Percentiles rank a stretch among this genome's conserved stretches.
phyloP scores from a whole-genome alignment of 2,888 invertebrate genomes.

The Drosophila suboccidentalis region DNA sequence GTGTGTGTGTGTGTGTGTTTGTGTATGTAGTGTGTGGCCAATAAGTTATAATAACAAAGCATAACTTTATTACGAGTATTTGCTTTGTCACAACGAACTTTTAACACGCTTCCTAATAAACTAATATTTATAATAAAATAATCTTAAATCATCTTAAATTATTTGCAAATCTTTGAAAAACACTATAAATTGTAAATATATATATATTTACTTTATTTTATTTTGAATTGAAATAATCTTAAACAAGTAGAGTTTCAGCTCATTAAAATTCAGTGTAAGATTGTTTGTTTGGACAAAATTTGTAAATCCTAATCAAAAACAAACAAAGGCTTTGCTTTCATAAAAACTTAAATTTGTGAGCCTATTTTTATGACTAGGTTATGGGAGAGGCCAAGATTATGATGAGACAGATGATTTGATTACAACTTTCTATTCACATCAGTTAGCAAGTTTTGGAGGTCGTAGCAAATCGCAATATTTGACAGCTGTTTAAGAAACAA shows the following conservation, averaged over 20 bases:
- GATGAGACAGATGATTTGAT: neutral
- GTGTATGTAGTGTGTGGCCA: constrained; percentile 2
- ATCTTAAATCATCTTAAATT: neutral
- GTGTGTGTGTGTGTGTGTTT: neutral
- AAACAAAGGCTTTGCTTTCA: neutral
- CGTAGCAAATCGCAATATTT: neutral
- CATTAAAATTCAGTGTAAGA: neutral
- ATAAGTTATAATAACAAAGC: constrained; percentile 8
- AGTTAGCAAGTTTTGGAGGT: neutral
- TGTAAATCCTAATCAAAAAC: neutral
- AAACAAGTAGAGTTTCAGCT: neutral
- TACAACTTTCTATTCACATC: constrained; percentile 14
- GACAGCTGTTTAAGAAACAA: neutral
- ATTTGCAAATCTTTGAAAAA: neutral
- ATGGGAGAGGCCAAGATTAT: constrained; percentile 5
- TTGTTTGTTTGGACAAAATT: neutral
- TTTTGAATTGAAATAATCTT: neutral
- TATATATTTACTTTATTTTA: no score
- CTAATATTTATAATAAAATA: constrained; percentile 3
- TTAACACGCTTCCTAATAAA: constrained; percentile 31
- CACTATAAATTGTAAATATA: no score
- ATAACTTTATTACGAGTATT: neutral
- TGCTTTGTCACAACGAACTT: constrained; percentile 17
- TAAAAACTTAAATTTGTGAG: neutral
- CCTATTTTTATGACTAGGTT: constrained; percentile 7